Evolutionary conservation across 2,113 vertebrate species (phyloP), one percentile per base, ranked within the genome.

Genomic region (Vulpes lagopus): DNA sequence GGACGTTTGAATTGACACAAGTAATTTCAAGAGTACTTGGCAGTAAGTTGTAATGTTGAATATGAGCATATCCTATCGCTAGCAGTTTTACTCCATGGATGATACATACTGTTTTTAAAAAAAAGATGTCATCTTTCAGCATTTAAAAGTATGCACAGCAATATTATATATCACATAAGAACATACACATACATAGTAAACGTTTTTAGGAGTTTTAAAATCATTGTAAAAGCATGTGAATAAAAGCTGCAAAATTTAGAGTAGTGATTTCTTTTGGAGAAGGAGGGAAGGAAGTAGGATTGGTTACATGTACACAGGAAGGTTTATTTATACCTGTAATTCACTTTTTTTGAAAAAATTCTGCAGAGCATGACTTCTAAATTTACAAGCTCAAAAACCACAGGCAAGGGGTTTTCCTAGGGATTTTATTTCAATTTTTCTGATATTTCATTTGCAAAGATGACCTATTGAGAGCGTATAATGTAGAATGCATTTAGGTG

Each of bases 221-320:
- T 78, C 74, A 51, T 30, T 6, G 3, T 19, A 57, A 62, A 78
- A 62, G 20, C 38, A 38, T 12, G 9, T 17, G 20, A 55, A 5
- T 59, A 51, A 92, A 78, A 92, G 64, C 11, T 57, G 53, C n/a
- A 23, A 51, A 91, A 25, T 67, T 74, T 27, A 81, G 57, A 51
- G 64, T 19, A 53, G 35, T n/a, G 38, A 27, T 43, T 87, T 79
- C 83, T 69, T 20, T 12, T 1, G 16, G 32, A 76, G 15, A 43
- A 20, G 15, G 30, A 64, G 30, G 11, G 38, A 60, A 88, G 65
- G 49, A 88, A 65, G 64, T 15, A 22, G 60, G 57, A n/a, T 57
- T 80, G 57, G 59, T 27, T 38, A 51, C 8, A 10, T 43, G 57
- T 12, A 51, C 32, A 57, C 1, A 11, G 38, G 14, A 55, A 74